Base-by-base conservation (phyloP, 2,888 invertebrate genomes). In the Chrysopilus asiliformis region DNA sequence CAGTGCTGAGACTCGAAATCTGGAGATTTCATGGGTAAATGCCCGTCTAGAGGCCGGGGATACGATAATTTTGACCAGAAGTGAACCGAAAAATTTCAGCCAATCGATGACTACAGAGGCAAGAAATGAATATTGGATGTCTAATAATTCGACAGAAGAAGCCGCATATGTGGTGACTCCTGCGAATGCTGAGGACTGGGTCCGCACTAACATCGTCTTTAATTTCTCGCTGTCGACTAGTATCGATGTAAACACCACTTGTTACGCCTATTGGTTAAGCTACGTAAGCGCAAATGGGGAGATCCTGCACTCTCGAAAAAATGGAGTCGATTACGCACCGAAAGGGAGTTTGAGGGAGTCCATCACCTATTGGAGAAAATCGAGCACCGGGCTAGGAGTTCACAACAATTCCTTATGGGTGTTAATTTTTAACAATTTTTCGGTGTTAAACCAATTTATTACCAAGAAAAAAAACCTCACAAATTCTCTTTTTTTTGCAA, bases 181-280 rank as follows among this genome's bases (percentile, higher is more conserved):
- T 3, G 47, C 42, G 14, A 44, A 46, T 15, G 43, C 47, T 9
- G 41, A 49, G 1, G 50, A 59, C 27, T 61, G 64, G 64, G 53
- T 55, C 38, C 58, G 57, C 6, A 62, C 62, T 0, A 56, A 55
- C 3, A 51, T 63, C 1, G 55, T 52, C 3, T 63, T 58, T 16
- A 52, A 61, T 34, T 56, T 52, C 42, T 9, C 13, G 8, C 29
- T 41, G 10, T 57, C 57, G 15, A 49, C 45, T 10, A 53, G 57
- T 47, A 46, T 58, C 4, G 57, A 53, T 2, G 35, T 45, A 0
- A 22, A 51, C 6, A 61, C 56, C 2, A 37, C 43, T 9, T 60
- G 64, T 41, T 64, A 64, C 32, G 62, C 60, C 27, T 64, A 50
- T 43, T 64, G 64, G 64, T 57, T 56, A 10, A 55, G 55, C 31